phyloP scores from a whole-genome alignment of 2,113 vertebrate species.

The Callospermophilus lateralis region DNA sequence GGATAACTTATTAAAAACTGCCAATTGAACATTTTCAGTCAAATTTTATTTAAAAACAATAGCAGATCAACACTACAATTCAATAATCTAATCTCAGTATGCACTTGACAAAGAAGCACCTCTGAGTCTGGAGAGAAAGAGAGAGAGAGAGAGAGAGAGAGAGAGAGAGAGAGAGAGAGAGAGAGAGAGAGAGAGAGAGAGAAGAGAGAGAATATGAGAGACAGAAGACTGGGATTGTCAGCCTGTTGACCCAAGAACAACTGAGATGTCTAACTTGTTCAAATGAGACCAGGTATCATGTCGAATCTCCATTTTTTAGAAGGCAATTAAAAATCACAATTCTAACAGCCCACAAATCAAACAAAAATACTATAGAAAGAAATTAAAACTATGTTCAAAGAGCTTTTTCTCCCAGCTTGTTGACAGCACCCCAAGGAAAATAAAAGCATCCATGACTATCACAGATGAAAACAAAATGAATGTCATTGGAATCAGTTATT shows the following conservation, averaged over 20 bases:
- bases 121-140: slow-evolving; percentile 78
- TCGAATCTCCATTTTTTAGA: slow-evolving; percentile 84
- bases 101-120: slow-evolving; percentile 80
- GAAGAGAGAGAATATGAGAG: not conserved
- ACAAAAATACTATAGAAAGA: slow-evolving; percentile 72
- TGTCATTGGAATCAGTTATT: slow-evolving; percentile 84
- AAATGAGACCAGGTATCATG: slow-evolving; percentile 76
- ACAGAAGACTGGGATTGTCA: slow-evolving; percentile 71
- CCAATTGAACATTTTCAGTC: slow-evolving; percentile 79
- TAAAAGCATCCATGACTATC: slow-evolving; percentile 88
- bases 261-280: slow-evolving; percentile 73
- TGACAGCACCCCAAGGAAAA: no score
- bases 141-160: no score
- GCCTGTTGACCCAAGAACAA: slow-evolving; percentile 82
- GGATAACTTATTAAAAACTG: slow-evolving; percentile 85
- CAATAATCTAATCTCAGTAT: slow-evolving; percentile 82
- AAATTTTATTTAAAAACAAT: not conserved
- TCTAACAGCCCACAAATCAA: slow-evolving; percentile 82
- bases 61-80: slow-evolving; percentile 83
- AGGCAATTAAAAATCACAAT: slow-evolving; percentile 83
- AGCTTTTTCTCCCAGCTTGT: no score
- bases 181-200: no score
- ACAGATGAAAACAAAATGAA: slow-evolving; percentile 88
- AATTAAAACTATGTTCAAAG: no score
- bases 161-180: no score